Percentiles rank a stretch among this genome's conserved stretches.
Evolutionary conservation across 2,888 invertebrate genomes (phyloP).

Genomic region (Sphaeridia pumilis): DNA sequence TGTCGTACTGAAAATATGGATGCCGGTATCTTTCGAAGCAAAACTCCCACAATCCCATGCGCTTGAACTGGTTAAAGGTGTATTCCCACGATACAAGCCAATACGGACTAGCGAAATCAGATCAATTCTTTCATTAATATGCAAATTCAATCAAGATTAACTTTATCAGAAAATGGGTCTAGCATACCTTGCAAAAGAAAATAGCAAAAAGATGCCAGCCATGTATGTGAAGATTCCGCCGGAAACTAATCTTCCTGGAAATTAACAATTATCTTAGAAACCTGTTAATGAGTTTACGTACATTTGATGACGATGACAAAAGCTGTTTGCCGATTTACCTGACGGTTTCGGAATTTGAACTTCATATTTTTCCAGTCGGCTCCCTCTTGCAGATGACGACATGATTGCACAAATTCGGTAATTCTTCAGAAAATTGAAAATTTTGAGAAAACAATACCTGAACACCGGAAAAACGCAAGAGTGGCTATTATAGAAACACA

Average conservation of each 20-base stretch:
- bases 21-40: slow-evolving; percentile 82
- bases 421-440: too few relatives aligned
- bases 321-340: slow-evolving; percentile 46
- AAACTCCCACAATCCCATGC: slow-evolving; percentile 93
- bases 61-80: slow-evolving; percentile 64
- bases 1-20: slow-evolving; percentile 77
- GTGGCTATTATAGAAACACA: too few relatives aligned
- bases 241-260: slow-evolving; percentile 64
- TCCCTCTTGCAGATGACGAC: not conserved
- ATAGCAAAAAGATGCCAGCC: slow-evolving; percentile 61
- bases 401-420: too few relatives aligned
- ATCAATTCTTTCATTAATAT: too few relatives aligned
- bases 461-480: too few relatives aligned
- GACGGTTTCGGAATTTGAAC: slow-evolving; percentile 54
- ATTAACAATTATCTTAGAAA: too few relatives aligned
- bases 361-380: slow-evolving; percentile 31
- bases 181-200: slow-evolving; percentile 54
- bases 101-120: slow-evolving; percentile 74
- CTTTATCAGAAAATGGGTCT: too few relatives aligned
- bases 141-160: too few relatives aligned
- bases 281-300: too few relatives aligned
- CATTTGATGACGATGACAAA: too few relatives aligned
- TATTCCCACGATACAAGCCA: slow-evolving; percentile 85
- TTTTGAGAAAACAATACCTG: too few relatives aligned
- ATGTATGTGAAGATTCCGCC: slow-evolving; percentile 65